Evolutionary conservation across 2,888 invertebrate genomes (phyloP), one percentile per base, ranked within the genome.

Genomic region (Masnerella sp.): DNA sequence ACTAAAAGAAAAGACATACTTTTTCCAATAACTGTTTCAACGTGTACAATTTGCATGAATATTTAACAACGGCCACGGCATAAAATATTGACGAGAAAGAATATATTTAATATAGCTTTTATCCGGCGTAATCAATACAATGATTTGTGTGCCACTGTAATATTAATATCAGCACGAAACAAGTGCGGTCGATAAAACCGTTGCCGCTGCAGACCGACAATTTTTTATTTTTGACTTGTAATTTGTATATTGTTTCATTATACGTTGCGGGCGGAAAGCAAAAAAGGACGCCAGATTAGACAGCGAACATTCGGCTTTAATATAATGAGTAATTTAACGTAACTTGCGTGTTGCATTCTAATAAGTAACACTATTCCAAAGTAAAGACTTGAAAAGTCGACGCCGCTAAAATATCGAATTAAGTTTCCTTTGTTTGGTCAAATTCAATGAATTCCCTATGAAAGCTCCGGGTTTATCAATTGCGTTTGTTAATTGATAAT

Each of bases 291-390:
- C 42, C 12, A 62, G 47, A 62, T 62, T 56, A 62, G 56, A 70
- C 49, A 38, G 51, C 11, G 52, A 54, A 56, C 62, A 70, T 70
- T 70, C 43, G 56, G 49, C 42, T 70, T 62, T 62, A 34, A 70
- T 58, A 62, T 70, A 70, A 62, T 70, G 70, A 70, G 70, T 56
- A 70, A 70, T 70, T 70, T 42, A 70, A 43, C 42, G 62, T 70
- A 56, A 70, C 70, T 70, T 70, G 70, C 70, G 70, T 64, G 62
- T 56, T 70, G 70, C 62, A 70, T 70, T 70, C 64, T 64, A 64
- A 71, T 71, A 56, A 70, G 64, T 51, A 52, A 56, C 70, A 45
- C 58, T 71, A 71, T 45, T 64, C 25, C 36, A 30, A 58, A 51
- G 49, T 58, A 49, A 62, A 70, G 62, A 69, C 28, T 45, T 56